These are phyloP conservation scores for Lumbricus terrestris DNA, from an alignment of 2,888 invertebrate genomes.

Conservation along the genomic window DNA sequence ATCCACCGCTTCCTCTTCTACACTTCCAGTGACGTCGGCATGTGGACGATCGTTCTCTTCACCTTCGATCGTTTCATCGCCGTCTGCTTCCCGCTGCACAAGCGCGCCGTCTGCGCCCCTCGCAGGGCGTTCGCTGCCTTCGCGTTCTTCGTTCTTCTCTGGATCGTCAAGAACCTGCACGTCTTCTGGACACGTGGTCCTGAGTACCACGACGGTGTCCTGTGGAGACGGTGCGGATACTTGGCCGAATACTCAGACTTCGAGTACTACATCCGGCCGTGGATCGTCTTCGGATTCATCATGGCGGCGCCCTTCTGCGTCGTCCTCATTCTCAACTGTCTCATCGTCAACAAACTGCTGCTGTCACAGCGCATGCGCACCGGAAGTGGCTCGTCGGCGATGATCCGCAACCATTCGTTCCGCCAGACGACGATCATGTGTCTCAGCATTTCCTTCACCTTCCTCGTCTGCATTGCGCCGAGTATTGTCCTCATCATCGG, in stretches of 20 bases:
- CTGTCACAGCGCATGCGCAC: slow-evolving; percentile 4
- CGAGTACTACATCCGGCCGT: slow-evolving; percentile 38
- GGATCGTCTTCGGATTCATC: slow-evolving; percentile 38
- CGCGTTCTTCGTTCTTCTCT: slow-evolving; percentile 34
- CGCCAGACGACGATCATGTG: slow-evolving; percentile 42
- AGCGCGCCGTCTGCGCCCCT: slow-evolving; percentile 45
- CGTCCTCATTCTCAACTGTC: slow-evolving; percentile 37
- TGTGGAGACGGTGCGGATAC: slow-evolving; percentile 33
- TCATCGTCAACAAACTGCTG: slow-evolving; percentile 36
- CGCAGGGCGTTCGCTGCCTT: slow-evolving; percentile 42
- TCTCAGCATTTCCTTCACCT: slow-evolving; percentile 40
- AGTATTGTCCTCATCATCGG: slow-evolving; percentile 40
- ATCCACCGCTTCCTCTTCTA: slow-evolving; percentile 46
- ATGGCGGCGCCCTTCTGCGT: slow-evolving; percentile 34
- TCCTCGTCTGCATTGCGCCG: slow-evolving; percentile 39
- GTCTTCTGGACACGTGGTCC: slow-evolving; percentile 48
- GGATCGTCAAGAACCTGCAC: slow-evolving; percentile 47
- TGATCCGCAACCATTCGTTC: slow-evolving; percentile 22
- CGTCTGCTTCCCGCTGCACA: slow-evolving; percentile 47
- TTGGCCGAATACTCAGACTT: slow-evolving; percentile 35
- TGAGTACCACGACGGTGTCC: slow-evolving; percentile 36
- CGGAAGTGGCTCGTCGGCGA: neutral
- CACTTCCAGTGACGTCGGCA: slow-evolving; percentile 45
- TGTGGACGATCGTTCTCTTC: slow-evolving; percentile 52
- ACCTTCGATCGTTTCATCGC: slow-evolving; percentile 51